Evolutionary conservation across 2,113 vertebrate species (phyloP), one percentile per base, ranked within the genome.

Genomic region (Mellivora capensis): DNA sequence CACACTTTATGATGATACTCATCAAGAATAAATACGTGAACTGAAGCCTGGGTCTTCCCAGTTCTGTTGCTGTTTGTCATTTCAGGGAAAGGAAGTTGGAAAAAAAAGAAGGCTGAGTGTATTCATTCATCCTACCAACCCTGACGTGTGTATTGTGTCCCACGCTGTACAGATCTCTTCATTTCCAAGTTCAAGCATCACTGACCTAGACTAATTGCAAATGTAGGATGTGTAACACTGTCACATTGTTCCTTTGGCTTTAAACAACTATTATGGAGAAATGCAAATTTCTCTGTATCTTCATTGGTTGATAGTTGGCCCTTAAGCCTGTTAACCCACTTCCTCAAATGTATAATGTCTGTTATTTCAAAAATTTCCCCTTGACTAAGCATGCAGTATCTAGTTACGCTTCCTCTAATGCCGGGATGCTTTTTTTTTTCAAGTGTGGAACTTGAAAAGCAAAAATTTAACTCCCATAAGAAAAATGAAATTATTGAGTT

Each of bases 351-450:
- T 54, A 44, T 37, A 18, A 34, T 31, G 52, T 81, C 91, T 81
- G 93, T n/a, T 57, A 77, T 77, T 86, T 12, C 11, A 21, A 93
- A 93, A 98, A 34, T 47, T 96, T 71, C 96, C 91, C 62, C 87
- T 87, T 76, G 83, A 96, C 29, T 82, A 93, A 92, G 62, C 93
- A 89, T 14, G 29, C 7, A 17, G 1, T 54, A 72, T 79, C 88
- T 91, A 67, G 72, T 76, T 85, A 69, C 0, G 97, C 97, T 99
- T 98, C 98, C 98, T 94, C 96, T 88, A 21, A 29, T 39, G 72
- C 47, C 4, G 3, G 29, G 71, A 98, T 86, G 14, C 80, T 21
- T 21, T 47, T 87, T 98, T 97, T 97, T 23, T 44, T 90, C 86
- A 82, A 86, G 47, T 29, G 57, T 64, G 69, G 14, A n/a, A 80